A percentile compares a stretch with the other conserved stretches of the same genome.
These are phyloP conservation scores for Diorhabda carinulata DNA, from an alignment of 1,140 invertebrate species.

Conservation along the genomic window DNA sequence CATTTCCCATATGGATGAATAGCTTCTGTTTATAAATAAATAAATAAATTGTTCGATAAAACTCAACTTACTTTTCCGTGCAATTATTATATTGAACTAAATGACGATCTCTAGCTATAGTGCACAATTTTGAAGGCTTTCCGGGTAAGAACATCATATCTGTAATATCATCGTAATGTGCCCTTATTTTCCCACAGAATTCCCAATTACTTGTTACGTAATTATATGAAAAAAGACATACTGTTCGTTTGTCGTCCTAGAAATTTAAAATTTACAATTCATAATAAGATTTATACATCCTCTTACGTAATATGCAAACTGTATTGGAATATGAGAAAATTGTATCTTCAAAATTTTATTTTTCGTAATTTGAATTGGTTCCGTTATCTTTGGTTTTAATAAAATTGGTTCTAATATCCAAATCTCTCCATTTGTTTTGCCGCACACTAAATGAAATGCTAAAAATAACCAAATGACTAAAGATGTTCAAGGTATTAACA, in stretches of 20 bases:
- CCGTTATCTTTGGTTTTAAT: slow-evolving; percentile 48
- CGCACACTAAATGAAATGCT: slow-evolving; percentile 55
- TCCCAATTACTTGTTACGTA: slow-evolving; percentile 47
- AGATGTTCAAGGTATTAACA: too few relatives aligned
- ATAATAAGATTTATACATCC: not conserved
- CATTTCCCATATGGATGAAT: too few relatives aligned
- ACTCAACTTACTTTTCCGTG: too few relatives aligned
- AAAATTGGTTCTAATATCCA: slow-evolving; percentile 55
- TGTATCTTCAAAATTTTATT: slow-evolving; percentile 50
- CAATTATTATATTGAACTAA: slow-evolving; percentile 60
- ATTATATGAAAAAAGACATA: slow-evolving; percentile 53
- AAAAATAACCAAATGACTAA: slow-evolving; percentile 15
- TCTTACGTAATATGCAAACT: slow-evolving; percentile 54
- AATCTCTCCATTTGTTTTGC: slow-evolving; percentile 52
- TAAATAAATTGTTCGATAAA: too few relatives aligned
- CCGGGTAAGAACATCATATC: slow-evolving; percentile 52
- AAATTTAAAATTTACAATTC: slow-evolving; percentile 8
- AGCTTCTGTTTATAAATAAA: too few relatives aligned
- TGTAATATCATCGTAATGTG: slow-evolving; percentile 55
- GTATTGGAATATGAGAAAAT: slow-evolving; percentile 52
- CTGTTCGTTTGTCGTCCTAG: slow-evolving; percentile 52
- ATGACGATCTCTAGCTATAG: slow-evolving; percentile 58
- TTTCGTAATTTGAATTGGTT: slow-evolving; percentile 50
- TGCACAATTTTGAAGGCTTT: slow-evolving; percentile 48
- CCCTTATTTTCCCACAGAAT: slow-evolving; percentile 56